A percentile compares a stretch with the other conserved stretches of the same genome.
phyloP scores from a whole-genome alignment of 2,888 invertebrate genomes.

The Allophyes oxyacanthae region DNA sequence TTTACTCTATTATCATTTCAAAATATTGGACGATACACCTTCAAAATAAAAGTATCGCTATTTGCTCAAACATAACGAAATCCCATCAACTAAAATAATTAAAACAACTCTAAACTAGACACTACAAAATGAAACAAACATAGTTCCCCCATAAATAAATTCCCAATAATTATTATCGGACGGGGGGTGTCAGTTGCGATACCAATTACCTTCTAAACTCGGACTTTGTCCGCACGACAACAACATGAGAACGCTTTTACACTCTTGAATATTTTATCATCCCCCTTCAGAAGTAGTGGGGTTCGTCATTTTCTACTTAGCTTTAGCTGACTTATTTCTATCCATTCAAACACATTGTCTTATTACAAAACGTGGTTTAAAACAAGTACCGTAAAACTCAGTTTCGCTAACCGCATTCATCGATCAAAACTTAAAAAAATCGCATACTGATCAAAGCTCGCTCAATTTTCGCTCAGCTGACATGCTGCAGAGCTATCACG shows the following conservation, averaged over 20 bases:
- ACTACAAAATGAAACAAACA: conserved; percentile 4
- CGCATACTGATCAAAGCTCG: too few relatives aligned
- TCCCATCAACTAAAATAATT: background rate
- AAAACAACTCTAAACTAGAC: background rate
- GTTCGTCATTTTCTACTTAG: conserved; percentile 18
- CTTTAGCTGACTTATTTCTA: background rate
- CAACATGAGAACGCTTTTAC: conserved; percentile 66
- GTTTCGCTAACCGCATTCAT: too few relatives aligned
- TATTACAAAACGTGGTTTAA: too few relatives aligned
- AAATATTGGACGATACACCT: too few relatives aligned
- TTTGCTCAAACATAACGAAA: too few relatives aligned
- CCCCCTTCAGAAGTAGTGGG: conserved; percentile 37
- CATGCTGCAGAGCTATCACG: too few relatives aligned
- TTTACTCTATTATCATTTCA: too few relatives aligned
- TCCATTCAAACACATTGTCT: too few relatives aligned
- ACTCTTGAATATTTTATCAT: conserved; percentile 65
- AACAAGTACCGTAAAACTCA: too few relatives aligned
- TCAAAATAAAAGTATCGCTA: too few relatives aligned
- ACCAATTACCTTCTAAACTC: conserved; percentile 63
- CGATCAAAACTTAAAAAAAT: too few relatives aligned
- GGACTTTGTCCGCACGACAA: conserved; percentile 42
- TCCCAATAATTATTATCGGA: conserved; percentile 42
- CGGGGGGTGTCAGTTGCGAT: conserved; percentile 49
- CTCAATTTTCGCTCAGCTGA: too few relatives aligned
- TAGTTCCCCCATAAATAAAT: conserved; percentile 21